Evolutionary conservation across 2,888 invertebrate genomes (phyloP), one percentile per base, ranked within the genome.

Genomic region (Lithosia quadra): DNA sequence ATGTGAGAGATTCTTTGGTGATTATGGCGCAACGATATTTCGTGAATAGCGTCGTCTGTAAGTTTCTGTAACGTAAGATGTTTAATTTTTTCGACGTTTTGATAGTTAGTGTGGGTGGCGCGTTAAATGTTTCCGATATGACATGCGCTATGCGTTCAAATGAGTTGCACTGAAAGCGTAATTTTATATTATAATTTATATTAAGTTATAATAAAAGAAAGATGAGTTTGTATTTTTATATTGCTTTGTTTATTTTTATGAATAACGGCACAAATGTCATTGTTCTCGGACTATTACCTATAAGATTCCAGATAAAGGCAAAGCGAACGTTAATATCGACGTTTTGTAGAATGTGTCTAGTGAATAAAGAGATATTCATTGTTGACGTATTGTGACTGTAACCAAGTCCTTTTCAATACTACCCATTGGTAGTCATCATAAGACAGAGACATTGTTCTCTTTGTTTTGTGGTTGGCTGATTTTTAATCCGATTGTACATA

Each of bases 401-500:
- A 68, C 66, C 33, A 62, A 69, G 28, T 24, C 60, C 7, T 62
- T 67, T 61, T 43, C 49, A 64, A 69, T 63, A 71, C 22, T 65
- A 67, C 64, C 28, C 59, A 68, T 22, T 67, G 60, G 60, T 36
- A 59, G 28, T 56, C 66, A 63, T 60, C 9, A 53, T 49, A 57
- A 28, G 11, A 66, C 58, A 68, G 33, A 70, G 39, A 55, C 68
- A 28, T 68, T 75, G n/a, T 63, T 65, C 11, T 43, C 34, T 57
- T 65, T 65, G 56, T 67, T 39, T 69, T 69, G 60, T 71, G 13
- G 69, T 69, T 60, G n/a, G 59, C 59, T 53, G 55, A 73, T 64
- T 69, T 57, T 76, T 73, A 70, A 69, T 69, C 68, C 63, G 68
- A 78, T 78, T 82, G 86, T 88, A 88, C 79, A 88, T 88, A 87